Base-by-base conservation (phyloP, 2,113 vertebrate genomes). In the Tragelaphus buxtoni region DNA sequence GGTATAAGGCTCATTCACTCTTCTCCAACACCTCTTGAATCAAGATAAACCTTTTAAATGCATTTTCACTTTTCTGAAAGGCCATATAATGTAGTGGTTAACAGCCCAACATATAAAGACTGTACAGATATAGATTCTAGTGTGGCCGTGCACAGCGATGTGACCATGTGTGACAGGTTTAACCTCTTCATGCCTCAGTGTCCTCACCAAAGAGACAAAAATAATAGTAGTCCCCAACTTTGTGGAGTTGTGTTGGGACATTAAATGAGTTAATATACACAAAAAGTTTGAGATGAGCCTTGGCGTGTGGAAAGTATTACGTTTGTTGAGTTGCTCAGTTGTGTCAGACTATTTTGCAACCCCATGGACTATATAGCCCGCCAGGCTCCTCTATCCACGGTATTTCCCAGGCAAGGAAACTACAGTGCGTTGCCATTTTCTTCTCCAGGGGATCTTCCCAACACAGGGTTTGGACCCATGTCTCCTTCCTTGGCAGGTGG, bases 61-160 rank as follows among this genome's bases (percentile, higher is more conserved):
- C 8, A 28, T 74, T 72, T 77, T 61, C 18, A 45, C n/a, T 81
- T 80, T 77, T 47, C 80, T 63, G 42, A 83, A 47, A 51, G 60
- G 22, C 42, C 28, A 12, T 60, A 5, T 18, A 7, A 32, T 12
- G 3, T 32, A 39, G n/a, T 35, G 47, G 45, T 35, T 69, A 24
- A 3, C 5, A 69, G 49, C 51, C 35, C 35, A 11, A 22, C 4
- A 1, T 49, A 28, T 2, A 8, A 42, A 4, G 6, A 13, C 69
- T 45, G 28, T 16, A 9, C n/a, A n/a, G 7, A 45, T 72, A 6
- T 14, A 26, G 5, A 16, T 32, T 32, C 55, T 17, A 10, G 51
- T 1, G 0, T 26, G 22, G 20, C 61, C 5, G 0, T 1, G 0
- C 45, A 9, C 1, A n/a, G 47, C 6, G 17, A 7, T 10, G 2